Conservation (phyloP, 1,140 invertebrate genomes). For the Drosophila pectinifera region DNA sequence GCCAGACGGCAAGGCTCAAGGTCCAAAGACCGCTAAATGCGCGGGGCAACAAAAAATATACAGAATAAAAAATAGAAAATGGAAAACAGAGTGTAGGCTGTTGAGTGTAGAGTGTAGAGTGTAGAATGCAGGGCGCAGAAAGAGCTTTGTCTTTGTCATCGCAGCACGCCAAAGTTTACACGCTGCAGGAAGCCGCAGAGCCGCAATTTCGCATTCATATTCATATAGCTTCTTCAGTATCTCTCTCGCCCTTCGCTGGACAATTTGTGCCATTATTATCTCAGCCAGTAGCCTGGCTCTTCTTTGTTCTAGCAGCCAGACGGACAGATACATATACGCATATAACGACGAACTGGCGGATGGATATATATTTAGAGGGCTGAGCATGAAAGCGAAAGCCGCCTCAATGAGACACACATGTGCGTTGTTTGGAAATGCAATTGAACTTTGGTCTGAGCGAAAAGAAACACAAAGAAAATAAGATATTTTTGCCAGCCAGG, state of each 20-base stretch:
- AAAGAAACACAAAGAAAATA: constrained; percentile 1
- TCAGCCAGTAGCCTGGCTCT: constrained; percentile 20
- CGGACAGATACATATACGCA: neutral
- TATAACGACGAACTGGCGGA: constrained; percentile 5
- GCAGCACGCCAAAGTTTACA: constrained; percentile 30
- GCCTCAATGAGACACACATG: constrained; percentile 26
- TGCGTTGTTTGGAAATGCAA: constrained; percentile 10
- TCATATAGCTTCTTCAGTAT: constrained; percentile 37
- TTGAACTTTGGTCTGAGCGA: constrained; percentile 16
- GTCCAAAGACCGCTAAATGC: constrained; percentile 55
- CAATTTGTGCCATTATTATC: constrained; percentile 51
- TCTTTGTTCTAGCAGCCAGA: constrained; percentile 48
- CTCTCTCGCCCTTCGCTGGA: constrained; percentile 50
- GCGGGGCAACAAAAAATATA: constrained; percentile 1
- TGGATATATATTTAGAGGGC: constrained; percentile 26
- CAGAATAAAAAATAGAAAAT: constrained; percentile 16
- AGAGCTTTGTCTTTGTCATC: constrained; percentile 46
- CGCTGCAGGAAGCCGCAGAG: constrained; percentile 48
- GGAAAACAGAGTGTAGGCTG: constrained; percentile 10
- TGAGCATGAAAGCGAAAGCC: constrained; percentile 69
- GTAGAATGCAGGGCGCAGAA: constrained; percentile 2
- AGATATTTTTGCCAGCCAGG: neutral
- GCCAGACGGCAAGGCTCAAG: constrained; percentile 46
- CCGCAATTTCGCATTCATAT: constrained; percentile 37
- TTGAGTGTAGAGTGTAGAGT: neutral